Conservation (phyloP, 1,140 invertebrate species). For the Papilio helenus region DNA sequence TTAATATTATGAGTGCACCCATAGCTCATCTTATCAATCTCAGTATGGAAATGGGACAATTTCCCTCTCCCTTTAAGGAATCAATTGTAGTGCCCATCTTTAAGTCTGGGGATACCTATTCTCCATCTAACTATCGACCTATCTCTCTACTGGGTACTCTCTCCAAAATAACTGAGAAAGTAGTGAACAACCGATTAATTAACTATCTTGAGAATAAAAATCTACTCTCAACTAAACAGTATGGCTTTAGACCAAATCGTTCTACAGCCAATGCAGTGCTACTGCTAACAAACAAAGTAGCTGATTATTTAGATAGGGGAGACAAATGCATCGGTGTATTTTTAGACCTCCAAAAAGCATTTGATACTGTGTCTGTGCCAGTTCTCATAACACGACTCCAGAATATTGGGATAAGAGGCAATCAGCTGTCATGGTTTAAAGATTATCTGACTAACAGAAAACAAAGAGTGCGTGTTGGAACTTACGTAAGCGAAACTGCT, state of each 20-base stretch:
- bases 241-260: not conserved
- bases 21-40: not conserved
- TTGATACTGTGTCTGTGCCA: not conserved
- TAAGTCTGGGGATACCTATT: not conserved
- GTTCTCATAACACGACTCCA: not conserved
- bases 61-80: not conserved
- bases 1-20: not conserved
- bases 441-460: constrained; percentile 25
- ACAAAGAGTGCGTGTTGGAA: not conserved
- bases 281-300: not conserved
- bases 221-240: not conserved
- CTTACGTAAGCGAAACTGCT: not conserved
- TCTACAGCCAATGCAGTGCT: not conserved
- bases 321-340: not conserved
- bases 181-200: not conserved
- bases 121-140: not conserved
- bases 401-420: constrained; percentile 27
- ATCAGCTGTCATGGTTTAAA: constrained; percentile 16
- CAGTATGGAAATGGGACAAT: not conserved
- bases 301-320: not conserved
- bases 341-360: not conserved
- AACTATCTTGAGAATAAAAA: not conserved
- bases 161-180: not conserved
- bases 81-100: not conserved
- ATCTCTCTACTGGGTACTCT: not conserved